Conservation (phyloP, 2,888 invertebrate species). For the Pristionchus japonicus region DNA sequence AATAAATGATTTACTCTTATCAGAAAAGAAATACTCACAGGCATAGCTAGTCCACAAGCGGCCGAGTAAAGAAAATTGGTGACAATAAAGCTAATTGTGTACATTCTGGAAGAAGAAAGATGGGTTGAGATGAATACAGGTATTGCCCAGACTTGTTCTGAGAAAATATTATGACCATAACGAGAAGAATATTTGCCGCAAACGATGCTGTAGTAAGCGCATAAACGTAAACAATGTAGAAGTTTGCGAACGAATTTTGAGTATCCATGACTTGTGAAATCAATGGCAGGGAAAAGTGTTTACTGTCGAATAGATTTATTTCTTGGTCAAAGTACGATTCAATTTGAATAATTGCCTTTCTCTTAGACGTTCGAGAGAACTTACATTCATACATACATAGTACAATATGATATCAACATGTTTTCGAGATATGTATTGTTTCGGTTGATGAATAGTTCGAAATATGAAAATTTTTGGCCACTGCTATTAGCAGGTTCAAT, state of each 20-base stretch:
- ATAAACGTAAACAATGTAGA: background rate
- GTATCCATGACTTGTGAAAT: background rate
- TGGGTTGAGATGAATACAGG: background rate
- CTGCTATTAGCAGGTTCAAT: too few relatives aligned
- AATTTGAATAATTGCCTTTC: too few relatives aligned
- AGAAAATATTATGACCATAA: background rate
- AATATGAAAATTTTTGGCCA: too few relatives aligned
- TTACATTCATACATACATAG: too few relatives aligned
- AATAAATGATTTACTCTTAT: background rate
- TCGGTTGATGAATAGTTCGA: too few relatives aligned
- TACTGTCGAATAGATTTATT: too few relatives aligned
- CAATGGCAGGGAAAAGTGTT: background rate
- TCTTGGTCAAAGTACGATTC: background rate
- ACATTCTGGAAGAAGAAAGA: background rate
- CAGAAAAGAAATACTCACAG: background rate
- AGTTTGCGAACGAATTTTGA: background rate
- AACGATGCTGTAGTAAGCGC: background rate
- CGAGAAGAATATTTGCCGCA: background rate
- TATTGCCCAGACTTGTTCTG: background rate
- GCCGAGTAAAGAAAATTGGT: background rate
- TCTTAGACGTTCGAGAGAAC: too few relatives aligned
- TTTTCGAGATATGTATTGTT: too few relatives aligned
- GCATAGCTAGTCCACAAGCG: background rate
- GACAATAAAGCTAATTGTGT: background rate
- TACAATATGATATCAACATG: too few relatives aligned